These are phyloP conservation scores for Lycaon pictus DNA, from an alignment of 2,113 vertebrate genomes.

Conservation along the genomic window DNA sequence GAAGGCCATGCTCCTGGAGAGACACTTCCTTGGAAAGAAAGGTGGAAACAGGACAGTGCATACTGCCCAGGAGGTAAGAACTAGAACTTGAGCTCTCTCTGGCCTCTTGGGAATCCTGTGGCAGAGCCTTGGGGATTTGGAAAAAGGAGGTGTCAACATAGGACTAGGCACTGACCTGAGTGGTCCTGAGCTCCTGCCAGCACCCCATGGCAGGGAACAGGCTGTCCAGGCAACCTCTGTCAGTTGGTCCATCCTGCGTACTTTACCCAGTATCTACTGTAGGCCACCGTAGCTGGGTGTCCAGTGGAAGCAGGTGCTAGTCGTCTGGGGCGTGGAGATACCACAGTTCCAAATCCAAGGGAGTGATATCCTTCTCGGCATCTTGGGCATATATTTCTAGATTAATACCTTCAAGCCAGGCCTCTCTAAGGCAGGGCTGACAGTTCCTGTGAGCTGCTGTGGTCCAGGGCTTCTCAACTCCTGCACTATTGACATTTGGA, in stretches of 20 bases:
- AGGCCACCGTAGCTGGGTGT: not conserved
- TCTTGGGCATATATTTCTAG: not conserved
- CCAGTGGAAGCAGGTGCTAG: not conserved
- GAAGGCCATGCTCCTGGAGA: not conserved
- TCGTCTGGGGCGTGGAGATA: not conserved
- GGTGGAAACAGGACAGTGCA: not conserved
- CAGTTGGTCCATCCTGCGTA: not conserved
- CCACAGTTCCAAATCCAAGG: not conserved
- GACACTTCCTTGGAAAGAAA: not conserved
- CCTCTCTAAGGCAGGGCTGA: not conserved
- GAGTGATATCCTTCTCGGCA: not conserved
- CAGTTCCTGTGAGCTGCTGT: not conserved
- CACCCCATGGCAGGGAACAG: not conserved
- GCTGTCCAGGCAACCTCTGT: not conserved
- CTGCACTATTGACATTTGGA: not conserved
- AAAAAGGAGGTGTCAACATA: not conserved
- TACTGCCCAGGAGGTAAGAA: not conserved
- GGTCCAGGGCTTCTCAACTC: not conserved
- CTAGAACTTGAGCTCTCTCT: too few relatives aligned
- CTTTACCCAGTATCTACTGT: rapidly evolving
- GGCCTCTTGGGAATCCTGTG: not conserved
- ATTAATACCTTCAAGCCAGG: not conserved
- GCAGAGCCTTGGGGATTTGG: not conserved
- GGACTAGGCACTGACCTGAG: not conserved
- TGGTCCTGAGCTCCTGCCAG: not conserved